Evolutionary conservation across 2,113 vertebrate genomes (phyloP).

Genomic region (Ondatra zibethicus): DNA sequence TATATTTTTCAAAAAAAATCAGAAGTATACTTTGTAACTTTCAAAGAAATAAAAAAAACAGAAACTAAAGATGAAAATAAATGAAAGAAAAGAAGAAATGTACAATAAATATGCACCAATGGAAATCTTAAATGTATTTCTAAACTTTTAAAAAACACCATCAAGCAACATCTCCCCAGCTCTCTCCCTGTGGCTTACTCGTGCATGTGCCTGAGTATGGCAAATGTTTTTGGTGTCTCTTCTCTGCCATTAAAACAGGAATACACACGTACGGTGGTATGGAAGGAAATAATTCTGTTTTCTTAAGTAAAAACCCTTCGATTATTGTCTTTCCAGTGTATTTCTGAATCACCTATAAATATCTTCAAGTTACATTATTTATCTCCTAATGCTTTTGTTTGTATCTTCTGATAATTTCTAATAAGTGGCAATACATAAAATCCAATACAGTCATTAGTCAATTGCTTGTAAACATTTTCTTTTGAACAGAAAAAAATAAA

Average conservation of each 20-base stretch:
- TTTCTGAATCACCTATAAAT: neutral
- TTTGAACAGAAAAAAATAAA: neutral
- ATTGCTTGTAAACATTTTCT: neutral
- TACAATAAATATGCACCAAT: neutral
- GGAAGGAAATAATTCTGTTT: neutral
- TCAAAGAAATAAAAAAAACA: too few relatives aligned
- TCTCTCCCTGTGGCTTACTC: neutral
- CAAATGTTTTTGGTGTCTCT: neutral
- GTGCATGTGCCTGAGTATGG: neutral
- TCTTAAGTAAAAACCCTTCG: neutral
- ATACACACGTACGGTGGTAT: neutral
- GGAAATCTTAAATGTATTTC: neutral
- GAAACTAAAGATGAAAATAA: too few relatives aligned
- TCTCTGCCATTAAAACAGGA: neutral
- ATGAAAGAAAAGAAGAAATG: too few relatives aligned
- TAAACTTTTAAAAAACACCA: neutral
- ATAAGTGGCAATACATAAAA: neutral
- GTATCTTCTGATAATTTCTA: neutral
- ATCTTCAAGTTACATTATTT: neutral
- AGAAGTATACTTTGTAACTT: too few relatives aligned
- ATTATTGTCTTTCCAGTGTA: neutral
- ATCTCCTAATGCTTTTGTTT: neutral
- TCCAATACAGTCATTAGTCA: neutral
- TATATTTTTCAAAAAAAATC: too few relatives aligned
- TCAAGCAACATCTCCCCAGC: neutral